These are phyloP conservation scores for Aphrophora alni DNA, from an alignment of 2,888 invertebrate genomes.

Conservation along the genomic window DNA sequence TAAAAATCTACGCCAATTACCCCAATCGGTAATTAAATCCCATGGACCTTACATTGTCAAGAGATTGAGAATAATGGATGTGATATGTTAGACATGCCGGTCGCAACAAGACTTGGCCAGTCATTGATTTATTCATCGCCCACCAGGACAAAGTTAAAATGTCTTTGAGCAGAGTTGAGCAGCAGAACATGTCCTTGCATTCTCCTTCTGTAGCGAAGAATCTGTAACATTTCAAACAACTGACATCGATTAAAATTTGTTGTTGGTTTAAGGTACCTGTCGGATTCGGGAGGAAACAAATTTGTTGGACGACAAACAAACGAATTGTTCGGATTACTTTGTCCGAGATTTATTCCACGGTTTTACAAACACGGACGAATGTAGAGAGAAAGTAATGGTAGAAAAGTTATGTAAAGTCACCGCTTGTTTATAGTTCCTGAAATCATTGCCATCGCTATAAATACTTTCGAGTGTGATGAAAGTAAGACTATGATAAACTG, in stretches of 20 bases:
- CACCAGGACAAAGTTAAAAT: background rate
- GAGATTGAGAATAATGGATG: background rate
- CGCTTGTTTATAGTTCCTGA: too few species aligned
- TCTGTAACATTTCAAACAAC: conserved; percentile 6
- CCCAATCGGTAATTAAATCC: too few species aligned
- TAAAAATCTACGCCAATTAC: too few species aligned
- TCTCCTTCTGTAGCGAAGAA: background rate
- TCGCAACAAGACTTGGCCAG: background rate
- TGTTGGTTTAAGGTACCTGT: background rate
- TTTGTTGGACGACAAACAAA: background rate
- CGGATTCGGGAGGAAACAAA: background rate
- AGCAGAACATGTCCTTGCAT: background rate
- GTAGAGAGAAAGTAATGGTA: background rate
- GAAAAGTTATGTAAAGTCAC: background rate
- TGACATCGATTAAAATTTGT: background rate
- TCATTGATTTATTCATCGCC: conserved; percentile 4
- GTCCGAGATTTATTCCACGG: background rate
- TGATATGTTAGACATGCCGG: background rate
- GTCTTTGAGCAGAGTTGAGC: background rate
- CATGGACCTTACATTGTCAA: too few species aligned
- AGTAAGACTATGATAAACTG: too few species aligned
- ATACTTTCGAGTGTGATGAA: too few species aligned
- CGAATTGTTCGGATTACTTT: background rate
- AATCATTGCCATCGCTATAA: too few species aligned
- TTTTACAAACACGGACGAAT: background rate